Evolutionary conservation across 2,113 vertebrate genomes (phyloP), one percentile per base, ranked within the genome.

Genomic region (Bufo gargarizans): DNA sequence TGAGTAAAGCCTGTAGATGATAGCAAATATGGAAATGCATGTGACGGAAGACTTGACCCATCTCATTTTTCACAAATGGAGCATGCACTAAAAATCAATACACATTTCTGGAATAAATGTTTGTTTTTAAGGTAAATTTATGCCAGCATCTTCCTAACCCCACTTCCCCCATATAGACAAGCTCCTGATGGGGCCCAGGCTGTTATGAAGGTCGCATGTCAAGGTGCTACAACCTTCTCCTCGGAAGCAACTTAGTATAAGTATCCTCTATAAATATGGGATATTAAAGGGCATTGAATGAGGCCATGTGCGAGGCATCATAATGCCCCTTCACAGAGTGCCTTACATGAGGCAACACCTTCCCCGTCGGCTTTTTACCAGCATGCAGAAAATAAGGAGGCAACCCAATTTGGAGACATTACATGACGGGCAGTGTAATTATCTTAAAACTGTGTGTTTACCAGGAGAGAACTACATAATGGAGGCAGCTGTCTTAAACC

Each of bases 401-500:
- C 56, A 67, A 65, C 76, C 85, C 61, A 77, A 83, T 88, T 53
- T 67, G 22, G n/a, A 84, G 59, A 63, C 72, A 89, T 84, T 84
- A 84, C 82, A 89, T 58, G 72, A 53, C 69, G 82, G 53, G 20
- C 56, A 88, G 71, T 83, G 49, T 78, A 89, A 89, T 84, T 89
- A 84, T 69, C 59, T 20, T 69, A 77, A 84, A 89, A 84, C 76
- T 22, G 20, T n/a, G 47, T 84, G 59, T 77, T 69, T 78, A 84
- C 49, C 58, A 89, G 56, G 47, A 9, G 55, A 84, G 65, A 84
- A 83, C n/a, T 67, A 77, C 81, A 89, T 89, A 84, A 89, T 84
- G 47, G 81, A 67, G 43, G 82, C 87, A 89, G 87, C 87, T 89
- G 87, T 89, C 74, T 88, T 56, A 89, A 84, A 89, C 87, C 87